phyloP scores from a whole-genome alignment of 2,113 vertebrate genomes.

The Cyphomyrus plagiostoma region DNA sequence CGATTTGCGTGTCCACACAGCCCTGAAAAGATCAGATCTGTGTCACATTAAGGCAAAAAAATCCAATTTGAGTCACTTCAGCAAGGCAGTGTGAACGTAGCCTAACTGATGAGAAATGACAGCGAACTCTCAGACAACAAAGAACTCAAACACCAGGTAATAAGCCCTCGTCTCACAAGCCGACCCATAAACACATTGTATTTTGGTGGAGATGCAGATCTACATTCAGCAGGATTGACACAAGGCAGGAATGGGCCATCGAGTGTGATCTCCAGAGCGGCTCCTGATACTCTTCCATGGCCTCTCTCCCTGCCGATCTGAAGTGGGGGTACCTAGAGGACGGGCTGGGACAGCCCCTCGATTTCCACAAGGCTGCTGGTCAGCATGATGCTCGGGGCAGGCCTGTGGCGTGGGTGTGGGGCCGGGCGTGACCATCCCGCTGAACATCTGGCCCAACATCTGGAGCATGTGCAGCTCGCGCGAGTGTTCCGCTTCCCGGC shows the following conservation, averaged over 20 bases:
- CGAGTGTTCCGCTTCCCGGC: slow-evolving; percentile 73
- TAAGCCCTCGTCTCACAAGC: background rate
- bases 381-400: slow-evolving; percentile 43
- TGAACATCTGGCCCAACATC: slow-evolving; percentile 83
- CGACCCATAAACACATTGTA: background rate
- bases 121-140: background rate
- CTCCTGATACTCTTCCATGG: background rate
- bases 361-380: slow-evolving; percentile 60
- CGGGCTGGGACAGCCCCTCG: slow-evolving; percentile 55
- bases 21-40: no score
- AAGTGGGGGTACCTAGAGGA: slow-evolving; percentile 64
- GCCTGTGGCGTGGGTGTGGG: slow-evolving; percentile 35
- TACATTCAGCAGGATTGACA: background rate
- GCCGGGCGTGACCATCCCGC: slow-evolving; percentile 56
- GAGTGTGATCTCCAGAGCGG: slow-evolving; percentile 11
- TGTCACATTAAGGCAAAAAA: no score
- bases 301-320: background rate
- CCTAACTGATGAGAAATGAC: background rate
- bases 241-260: background rate
- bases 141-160: background rate
- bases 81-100: no score
- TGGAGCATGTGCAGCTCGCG: slow-evolving; percentile 84
- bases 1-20: no score
- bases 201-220: background rate
- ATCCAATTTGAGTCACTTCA: no score